Evolutionary conservation across 2,888 invertebrate genomes (phyloP).

Genomic region (Rhimphoctona megacephalus): DNA sequence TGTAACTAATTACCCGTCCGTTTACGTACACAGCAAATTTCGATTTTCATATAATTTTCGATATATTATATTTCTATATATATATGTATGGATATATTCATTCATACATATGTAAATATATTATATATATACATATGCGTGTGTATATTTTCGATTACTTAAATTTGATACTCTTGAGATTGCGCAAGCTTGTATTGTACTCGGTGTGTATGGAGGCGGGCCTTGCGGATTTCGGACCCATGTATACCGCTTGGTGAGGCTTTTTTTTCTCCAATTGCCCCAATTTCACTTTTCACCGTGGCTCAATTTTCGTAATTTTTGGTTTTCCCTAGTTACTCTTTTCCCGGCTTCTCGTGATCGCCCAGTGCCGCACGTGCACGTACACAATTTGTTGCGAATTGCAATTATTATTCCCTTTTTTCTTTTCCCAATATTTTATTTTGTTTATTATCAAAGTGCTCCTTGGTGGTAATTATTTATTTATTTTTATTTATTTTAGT

Average conservation of each 20-base stretch:
- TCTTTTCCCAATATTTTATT: not conserved
- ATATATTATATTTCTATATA: not conserved
- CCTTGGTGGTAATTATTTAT: constrained; percentile 4
- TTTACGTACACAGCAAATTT: constrained; percentile 8
- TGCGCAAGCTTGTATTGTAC: constrained; percentile 77
- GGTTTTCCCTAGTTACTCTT: not conserved
- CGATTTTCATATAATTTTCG: constrained; percentile 1
- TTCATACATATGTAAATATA: constrained; percentile 20
- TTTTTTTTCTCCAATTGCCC: constrained; percentile 14
- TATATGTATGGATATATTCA: constrained; percentile 17
- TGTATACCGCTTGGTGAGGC: constrained; percentile 75
- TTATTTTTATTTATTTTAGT: not conserved
- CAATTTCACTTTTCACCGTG: constrained; percentile 20
- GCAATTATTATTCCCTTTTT: constrained; percentile 12
- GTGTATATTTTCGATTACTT: constrained; percentile 75
- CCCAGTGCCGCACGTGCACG: constrained; percentile 49
- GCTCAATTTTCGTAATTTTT: not conserved
- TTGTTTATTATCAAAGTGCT: constrained; percentile 5
- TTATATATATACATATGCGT: constrained; percentile 1
- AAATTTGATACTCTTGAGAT: constrained; percentile 80
- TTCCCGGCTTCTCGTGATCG: constrained; percentile 10
- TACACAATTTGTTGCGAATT: constrained; percentile 4
- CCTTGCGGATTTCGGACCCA: constrained; percentile 79
- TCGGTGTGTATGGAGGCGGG: constrained; percentile 77
- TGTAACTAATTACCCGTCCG: not conserved